phyloP scores from a whole-genome alignment of 2,113 vertebrate species.

The Syrmaticus mikado region DNA sequence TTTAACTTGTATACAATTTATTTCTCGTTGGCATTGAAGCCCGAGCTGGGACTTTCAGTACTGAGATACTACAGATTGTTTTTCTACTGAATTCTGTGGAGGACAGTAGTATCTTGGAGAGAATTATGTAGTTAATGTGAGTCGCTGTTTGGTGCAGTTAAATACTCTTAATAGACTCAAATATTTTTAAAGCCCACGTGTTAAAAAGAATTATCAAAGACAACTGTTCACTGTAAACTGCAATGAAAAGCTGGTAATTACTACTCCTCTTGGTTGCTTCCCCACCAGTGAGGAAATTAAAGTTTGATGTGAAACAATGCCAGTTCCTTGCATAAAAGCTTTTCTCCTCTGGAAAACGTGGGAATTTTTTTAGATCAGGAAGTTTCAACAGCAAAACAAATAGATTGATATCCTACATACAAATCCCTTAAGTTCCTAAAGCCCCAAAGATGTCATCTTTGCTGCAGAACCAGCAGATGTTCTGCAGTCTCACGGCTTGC shows the following conservation, averaged over 20 bases:
- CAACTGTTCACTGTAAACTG: not conserved
- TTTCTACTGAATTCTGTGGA: slow-evolving; percentile 24
- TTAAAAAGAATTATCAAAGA: not conserved
- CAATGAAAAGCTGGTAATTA: not conserved
- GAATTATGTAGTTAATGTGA: not conserved
- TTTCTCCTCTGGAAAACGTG: not conserved
- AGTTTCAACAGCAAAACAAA: not conserved
- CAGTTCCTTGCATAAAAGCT: slow-evolving; percentile 25
- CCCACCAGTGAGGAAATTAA: slow-evolving; percentile 15
- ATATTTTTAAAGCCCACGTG: not conserved
- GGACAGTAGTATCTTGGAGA: not conserved
- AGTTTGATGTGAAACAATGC: not conserved
- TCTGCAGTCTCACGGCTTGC: not conserved
- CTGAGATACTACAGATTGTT: not conserved
- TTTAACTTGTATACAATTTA: slow-evolving; percentile 36
- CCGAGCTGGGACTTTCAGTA: not conserved
- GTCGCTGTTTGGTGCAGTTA: not conserved
- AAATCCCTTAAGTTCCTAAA: slow-evolving; percentile 10
- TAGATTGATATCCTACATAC: not conserved
- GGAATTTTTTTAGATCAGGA: not conserved
- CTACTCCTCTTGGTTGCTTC: not conserved
- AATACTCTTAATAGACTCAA: not conserved
- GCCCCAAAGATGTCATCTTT: not conserved
- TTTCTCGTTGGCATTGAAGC: slow-evolving; percentile 43
- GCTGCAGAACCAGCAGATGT: not conserved